Evolutionary conservation across 2,113 vertebrate species (phyloP), one percentile per base, ranked within the genome.

Genomic region (Colinus virginianus): DNA sequence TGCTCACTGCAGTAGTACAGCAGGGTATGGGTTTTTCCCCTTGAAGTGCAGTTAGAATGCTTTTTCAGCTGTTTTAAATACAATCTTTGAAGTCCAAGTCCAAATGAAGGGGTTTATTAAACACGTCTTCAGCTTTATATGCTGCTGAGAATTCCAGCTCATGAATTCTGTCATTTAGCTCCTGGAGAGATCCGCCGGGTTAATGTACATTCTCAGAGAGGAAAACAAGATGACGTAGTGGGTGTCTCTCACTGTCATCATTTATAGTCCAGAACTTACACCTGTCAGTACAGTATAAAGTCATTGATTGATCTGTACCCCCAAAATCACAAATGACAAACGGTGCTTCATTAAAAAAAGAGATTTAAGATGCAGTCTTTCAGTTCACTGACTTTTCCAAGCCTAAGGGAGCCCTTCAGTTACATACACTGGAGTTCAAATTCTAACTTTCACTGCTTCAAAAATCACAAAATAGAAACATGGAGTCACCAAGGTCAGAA

Each of bases 151-250:
- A 68, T 40, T 77, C 17, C 30, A 58, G 19, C 30, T 61, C 20
- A 0, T 30, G 5, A 84, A 11, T 30, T 51, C 23, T 51, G 48
- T 36, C 6, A 53, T 42, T 62, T 30, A 88, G 34, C 19, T 34
- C 23, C 21, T 56, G 28, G 55, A 72, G 32, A 81, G 25, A 80
- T 49, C 4, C 6, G 15, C 6, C 80, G 14, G 70, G 80, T 74
- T 53, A 88, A 84, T 7, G 83, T 17, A 75, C 78, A 9, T n/a
- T 56, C 6, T 55, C 13, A 2, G 9, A 3, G 10, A 2, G 7
- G 4, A 11, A 61, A 55, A 51, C 28, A 6, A 56, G 30, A 18
- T 5, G 9, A 21, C 0, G 4, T 10, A 66, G 0, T 51, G 14
- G 5, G 7, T 9, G 9, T 61, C 16, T 59, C 69, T 84, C 10